phyloP scores from a whole-genome alignment of 2,113 vertebrate species.

The Antennarius striatus region DNA sequence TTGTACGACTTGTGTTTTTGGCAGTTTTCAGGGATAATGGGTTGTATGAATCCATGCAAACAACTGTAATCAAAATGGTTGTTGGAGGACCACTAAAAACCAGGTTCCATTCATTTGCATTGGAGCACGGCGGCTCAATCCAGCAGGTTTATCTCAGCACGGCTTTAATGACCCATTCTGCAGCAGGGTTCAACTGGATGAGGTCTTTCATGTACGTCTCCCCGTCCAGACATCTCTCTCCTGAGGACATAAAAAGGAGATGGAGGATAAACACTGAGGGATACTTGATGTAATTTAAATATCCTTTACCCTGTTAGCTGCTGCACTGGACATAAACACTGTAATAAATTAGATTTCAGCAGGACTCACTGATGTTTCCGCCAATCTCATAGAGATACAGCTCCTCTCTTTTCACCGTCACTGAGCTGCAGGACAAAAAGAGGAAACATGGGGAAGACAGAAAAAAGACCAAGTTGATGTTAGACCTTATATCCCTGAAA shows the following conservation, averaged over 20 bases:
- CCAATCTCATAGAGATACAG: constrained; percentile 95
- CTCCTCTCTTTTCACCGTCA: constrained; percentile 85
- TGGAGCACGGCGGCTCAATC: background rate
- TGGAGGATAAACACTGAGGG: background rate
- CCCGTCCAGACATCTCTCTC: constrained; percentile 90
- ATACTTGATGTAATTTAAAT: background rate
- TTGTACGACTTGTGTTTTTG: constrained; percentile 6
- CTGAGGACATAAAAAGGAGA: constrained; percentile 66
- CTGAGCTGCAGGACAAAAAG: constrained; percentile 75
- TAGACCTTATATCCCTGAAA: background rate
- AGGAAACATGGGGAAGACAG: background rate
- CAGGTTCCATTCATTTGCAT: background rate
- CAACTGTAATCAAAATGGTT: background rate
- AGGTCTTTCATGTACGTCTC: constrained; percentile 95
- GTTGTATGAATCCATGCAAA: background rate
- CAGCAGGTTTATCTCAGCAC: constrained; percentile 49
- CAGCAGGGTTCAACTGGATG: constrained; percentile 89
- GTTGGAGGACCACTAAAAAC: constrained; percentile 9
- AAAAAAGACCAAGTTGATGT: constrained; percentile 38
- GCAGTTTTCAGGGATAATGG: constrained; percentile 3
- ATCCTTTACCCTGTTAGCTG: no score
- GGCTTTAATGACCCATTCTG: constrained; percentile 94
- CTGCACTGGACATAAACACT: no score
- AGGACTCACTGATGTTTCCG: constrained; percentile 95
- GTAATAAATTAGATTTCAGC: background rate